Base-by-base conservation (phyloP, 2,113 vertebrate species). In the Pseudopipra pipra region DNA sequence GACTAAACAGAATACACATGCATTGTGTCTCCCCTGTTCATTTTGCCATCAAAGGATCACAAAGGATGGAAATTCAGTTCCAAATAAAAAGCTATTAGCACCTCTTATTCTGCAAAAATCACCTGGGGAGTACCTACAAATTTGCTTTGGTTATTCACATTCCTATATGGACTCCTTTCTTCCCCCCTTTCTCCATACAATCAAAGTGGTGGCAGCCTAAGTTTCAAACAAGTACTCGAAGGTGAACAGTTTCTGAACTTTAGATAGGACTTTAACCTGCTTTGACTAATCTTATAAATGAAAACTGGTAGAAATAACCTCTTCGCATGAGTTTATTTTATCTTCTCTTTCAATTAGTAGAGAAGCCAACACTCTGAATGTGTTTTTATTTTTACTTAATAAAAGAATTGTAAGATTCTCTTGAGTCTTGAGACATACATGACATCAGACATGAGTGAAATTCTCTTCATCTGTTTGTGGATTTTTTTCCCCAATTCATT, bases 321-420 rank as follows among this genome's bases (percentile, higher is more conserved):
- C 41, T 47, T 70, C 71, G 52, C 79, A 58, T n/a, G 56, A 46
- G 1, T 62, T 89, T 62, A 76, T 83, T 91, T 83, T 13, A 28
- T 63, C 78, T 93, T 58, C 59, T 74, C 51, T 83, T 93, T 84
- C 86, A 88, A 86, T 92, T 95, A 90, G 28, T 30, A 88, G 46
- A 85, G 54, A 74, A 44, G 39, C 13, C 27, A 56, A 41, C 8
- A 46, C 15, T 67, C 59, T 8, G 14, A 46, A 54, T 39, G 39
- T 14, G 11, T 59, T 19, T 49, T 24, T 39, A 7, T 78, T 85
- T 87, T 80, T 73, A 59, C 31, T 41, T 49, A 87, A 59, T 58
- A 63, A 89, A 84, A 58, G 31, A 85, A 59, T 17, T 13, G 5
- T 12, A 76, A 72, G 41, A 49, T 31, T 71, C 9, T 76, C 47